These are phyloP conservation scores for Glossosoma conforme DNA, from an alignment of 1,140 invertebrate species.

Conservation along the genomic window DNA sequence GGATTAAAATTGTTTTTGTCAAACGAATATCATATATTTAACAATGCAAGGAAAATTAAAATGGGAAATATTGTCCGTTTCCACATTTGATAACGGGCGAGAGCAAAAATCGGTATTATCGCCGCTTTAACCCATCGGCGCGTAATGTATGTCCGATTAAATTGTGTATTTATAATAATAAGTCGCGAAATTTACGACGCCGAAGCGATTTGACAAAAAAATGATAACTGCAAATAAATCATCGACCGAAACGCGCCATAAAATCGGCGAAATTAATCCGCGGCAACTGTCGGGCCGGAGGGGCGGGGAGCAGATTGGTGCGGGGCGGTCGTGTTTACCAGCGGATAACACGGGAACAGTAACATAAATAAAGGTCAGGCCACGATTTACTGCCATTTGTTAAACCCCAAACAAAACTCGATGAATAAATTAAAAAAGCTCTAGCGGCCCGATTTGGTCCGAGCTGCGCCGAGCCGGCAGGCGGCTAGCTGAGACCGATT, in stretches of 20 bases:
- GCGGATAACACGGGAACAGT: slow-evolving; percentile 27
- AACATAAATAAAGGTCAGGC: slow-evolving; percentile 30
- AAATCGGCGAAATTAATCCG: slow-evolving; percentile 23
- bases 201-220: too few species aligned
- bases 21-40: too few species aligned
- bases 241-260: slow-evolving; percentile 9
- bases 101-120: too few species aligned
- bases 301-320: slow-evolving; percentile 21
- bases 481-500: background rate
- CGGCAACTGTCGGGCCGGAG: background rate
- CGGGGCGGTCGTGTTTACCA: slow-evolving; percentile 20
- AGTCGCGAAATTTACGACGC: too few species aligned
- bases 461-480: background rate
- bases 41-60: too few species aligned
- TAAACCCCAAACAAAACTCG: slow-evolving; percentile 30
- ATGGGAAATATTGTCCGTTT: too few species aligned
- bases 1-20: too few species aligned
- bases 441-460: background rate
- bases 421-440: slow-evolving; percentile 29
- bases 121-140: too few species aligned
- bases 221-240: slow-evolving; percentile 21
- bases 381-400: slow-evolving; percentile 29
- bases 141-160: too few species aligned
- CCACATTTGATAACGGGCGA: too few species aligned
- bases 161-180: background rate